Conservation (phyloP, 2,113 vertebrate species). For the Corythornis madagascariensis region DNA sequence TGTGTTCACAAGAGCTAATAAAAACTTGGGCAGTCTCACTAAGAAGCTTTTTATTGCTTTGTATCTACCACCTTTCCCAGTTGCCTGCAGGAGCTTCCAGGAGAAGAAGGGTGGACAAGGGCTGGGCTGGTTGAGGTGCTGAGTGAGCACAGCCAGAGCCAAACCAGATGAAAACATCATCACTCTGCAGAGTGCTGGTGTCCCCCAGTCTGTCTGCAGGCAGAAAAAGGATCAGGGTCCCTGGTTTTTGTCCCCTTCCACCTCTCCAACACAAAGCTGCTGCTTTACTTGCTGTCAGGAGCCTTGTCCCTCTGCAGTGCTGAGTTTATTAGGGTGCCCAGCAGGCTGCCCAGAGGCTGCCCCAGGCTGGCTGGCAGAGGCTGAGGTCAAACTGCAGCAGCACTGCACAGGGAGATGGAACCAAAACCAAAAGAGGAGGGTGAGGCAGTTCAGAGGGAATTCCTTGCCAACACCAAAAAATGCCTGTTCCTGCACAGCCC, state of each 20-base stretch:
- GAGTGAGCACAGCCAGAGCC: rapidly evolving
- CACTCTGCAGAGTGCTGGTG: neutral
- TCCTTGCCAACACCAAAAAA: neutral
- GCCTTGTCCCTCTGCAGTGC: neutral
- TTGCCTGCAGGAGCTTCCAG: neutral
- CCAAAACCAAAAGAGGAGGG: neutral
- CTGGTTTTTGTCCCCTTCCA: neutral
- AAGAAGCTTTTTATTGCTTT: neutral
- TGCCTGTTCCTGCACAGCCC: neutral
- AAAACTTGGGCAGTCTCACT: neutral
- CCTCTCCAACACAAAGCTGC: neutral
- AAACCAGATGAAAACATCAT: neutral
- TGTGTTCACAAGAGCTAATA: neutral
- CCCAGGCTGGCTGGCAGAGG: neutral
- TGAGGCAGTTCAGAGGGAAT: neutral
- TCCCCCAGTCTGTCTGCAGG: neutral
- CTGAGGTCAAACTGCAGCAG: neutral
- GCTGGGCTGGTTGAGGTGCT: neutral
- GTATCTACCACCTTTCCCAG: neutral
- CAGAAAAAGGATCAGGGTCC: neutral
- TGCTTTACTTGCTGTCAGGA: neutral
- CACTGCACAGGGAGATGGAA: neutral
- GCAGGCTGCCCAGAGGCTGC: neutral
- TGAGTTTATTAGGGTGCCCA: neutral
- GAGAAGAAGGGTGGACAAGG: neutral